A percentile compares a stretch with the other conserved stretches of the same genome.
Conservation (phyloP, 2,113 vertebrate genomes). For the human region GRCh38 chr12:40177501-40178000, state of each 20-base stretch:
- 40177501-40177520: no score
- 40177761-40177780: background rate
- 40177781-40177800: background rate
- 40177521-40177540: no score
- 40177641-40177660: background rate
- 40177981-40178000: background rate
- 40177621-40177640: background rate
- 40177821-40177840: conserved; percentile 1
- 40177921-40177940: background rate
- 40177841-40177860: background rate
- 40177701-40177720: background rate
- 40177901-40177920: background rate
- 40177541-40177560: background rate
- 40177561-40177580: background rate
- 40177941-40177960: background rate
- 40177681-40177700: background rate
- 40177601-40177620: background rate
- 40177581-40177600: conserved; percentile 1
- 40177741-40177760: background rate
- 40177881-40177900: background rate
- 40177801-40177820: background rate
- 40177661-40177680: background rate
- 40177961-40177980: background rate
- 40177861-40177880: background rate
- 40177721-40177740: background rate